Evolutionary conservation across 1,140 invertebrate species (phyloP), one percentile per base, ranked within the genome.

Genomic region (Pseudomyrmex cubaensis): DNA sequence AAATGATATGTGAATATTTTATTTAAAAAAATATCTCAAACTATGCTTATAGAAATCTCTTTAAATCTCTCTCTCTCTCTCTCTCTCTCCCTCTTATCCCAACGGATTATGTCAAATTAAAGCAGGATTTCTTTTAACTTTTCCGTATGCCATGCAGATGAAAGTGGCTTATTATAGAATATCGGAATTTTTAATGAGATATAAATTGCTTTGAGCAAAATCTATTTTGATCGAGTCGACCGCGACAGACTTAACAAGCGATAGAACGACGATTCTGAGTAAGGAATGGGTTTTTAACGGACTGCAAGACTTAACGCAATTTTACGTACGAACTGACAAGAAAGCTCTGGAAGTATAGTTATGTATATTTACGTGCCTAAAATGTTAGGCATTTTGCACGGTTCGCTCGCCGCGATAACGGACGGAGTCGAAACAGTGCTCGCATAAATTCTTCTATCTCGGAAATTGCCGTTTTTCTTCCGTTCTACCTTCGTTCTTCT

Each of bases 401-500:
- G 66, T 64, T 86, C 63, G 35, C 73, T 70, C 35, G 82, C 35
- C 22, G 59, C 50, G 67, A 67, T 62, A 83, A 76, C 67, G 59
- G 57, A 70, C 17, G 63, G 63, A 52, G 52, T 74, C 66, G 69
- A 52, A 13, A 2, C 22, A n/a, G 56, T 76, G 46, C 66, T 63
- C 78, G 52, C 70, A 84, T 88, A 89, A 89, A 89, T 88, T 89
- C 63, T 77, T 87, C 75, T 85, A 85, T 85, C 85, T 80, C 59
- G 87, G 63, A 87, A 90, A 90, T 87, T 87, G 83, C 85, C 86
- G 72, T 87, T 90, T 87, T 85, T 82, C 82, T 52, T n/a, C 44
- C 59, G 52, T 63, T 61, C 46, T 57, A 77, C 69, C 85, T 87
- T 88, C 85, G 63, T 89, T 77, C 86, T 88, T 44, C 82, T 83